phyloP scores from a whole-genome alignment of 2,113 vertebrate genomes.

The Dipodomys stephensi region DNA sequence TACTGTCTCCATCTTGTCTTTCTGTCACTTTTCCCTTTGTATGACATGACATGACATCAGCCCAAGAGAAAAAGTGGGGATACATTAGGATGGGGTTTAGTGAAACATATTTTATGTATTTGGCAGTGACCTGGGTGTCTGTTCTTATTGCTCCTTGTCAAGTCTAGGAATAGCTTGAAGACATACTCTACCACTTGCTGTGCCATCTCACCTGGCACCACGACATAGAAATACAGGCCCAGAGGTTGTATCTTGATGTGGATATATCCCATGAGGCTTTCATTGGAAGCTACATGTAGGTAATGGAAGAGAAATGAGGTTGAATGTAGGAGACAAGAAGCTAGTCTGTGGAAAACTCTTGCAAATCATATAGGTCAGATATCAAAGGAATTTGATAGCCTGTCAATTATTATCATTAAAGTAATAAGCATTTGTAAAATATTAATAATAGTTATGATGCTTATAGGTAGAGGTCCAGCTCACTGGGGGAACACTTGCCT shows the following conservation, averaged over 20 bases:
- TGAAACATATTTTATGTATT: neutral
- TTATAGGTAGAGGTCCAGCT: no score
- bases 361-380: neutral
- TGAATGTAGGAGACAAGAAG: neutral
- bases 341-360: neutral
- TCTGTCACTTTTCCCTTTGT: neutral
- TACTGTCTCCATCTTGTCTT: neutral
- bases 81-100: neutral
- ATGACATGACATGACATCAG: neutral
- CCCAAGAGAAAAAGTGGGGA: neutral
- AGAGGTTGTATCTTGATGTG: neutral
- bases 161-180: neutral
- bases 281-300: neutral
- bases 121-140: neutral
- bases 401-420: neutral
- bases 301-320: neutral
- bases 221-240: neutral
- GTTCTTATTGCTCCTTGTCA: neutral
- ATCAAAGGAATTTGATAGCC: slow-evolving; percentile 4
- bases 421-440: neutral
- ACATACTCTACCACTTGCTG: neutral
- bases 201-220: neutral
- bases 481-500: no score
- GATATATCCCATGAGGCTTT: neutral
- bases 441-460: no score